Conservation (phyloP, 2,888 invertebrate genomes). For the Andrena flavipes region DNA sequence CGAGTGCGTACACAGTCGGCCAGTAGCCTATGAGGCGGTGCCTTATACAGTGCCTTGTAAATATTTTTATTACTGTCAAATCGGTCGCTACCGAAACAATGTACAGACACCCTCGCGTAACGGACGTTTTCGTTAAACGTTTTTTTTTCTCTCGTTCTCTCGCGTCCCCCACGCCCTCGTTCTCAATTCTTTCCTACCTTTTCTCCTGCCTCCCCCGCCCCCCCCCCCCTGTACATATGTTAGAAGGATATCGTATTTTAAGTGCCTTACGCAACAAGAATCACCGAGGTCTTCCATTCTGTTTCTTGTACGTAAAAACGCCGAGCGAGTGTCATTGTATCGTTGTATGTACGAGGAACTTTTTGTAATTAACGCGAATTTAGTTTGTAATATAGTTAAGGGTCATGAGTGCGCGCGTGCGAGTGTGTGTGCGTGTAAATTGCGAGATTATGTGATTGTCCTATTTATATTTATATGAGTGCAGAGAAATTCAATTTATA, state of each 20-base stretch:
- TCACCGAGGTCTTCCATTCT: conserved; percentile 84
- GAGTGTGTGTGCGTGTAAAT: conserved; percentile 32
- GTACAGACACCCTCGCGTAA: conserved; percentile 10
- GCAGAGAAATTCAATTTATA: conserved; percentile 77
- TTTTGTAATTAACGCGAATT: conserved; percentile 64
- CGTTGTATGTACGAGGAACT: conserved; percentile 61
- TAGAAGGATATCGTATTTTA: conserved; percentile 75
- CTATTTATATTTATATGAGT: conserved; percentile 75
- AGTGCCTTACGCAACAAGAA: conserved; percentile 85
- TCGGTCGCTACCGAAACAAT: conserved; percentile 24
- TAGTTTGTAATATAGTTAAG: conserved; percentile 67
- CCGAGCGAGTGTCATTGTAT: conserved; percentile 66
- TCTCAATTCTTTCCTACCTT: conserved; percentile 29
- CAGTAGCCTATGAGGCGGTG: conserved; percentile 80
- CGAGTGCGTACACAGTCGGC: conserved; percentile 72
- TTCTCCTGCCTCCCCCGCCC: too few relatives aligned
- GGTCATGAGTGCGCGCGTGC: conserved; percentile 25
- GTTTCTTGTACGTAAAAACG: conserved; percentile 79
- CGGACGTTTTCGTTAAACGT: conserved; percentile 1
- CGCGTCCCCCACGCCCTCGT: neutral
- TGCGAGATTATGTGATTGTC: conserved; percentile 54
- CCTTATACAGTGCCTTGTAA: conserved; percentile 83
- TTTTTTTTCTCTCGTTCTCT: conserved; percentile 9
- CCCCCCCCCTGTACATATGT: conserved; percentile 70
- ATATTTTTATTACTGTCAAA: conserved; percentile 61